Percentiles rank a stretch among this genome's conserved stretches.
phyloP scores from a whole-genome alignment of 2,888 invertebrate species.

The Julus scandinavius region DNA sequence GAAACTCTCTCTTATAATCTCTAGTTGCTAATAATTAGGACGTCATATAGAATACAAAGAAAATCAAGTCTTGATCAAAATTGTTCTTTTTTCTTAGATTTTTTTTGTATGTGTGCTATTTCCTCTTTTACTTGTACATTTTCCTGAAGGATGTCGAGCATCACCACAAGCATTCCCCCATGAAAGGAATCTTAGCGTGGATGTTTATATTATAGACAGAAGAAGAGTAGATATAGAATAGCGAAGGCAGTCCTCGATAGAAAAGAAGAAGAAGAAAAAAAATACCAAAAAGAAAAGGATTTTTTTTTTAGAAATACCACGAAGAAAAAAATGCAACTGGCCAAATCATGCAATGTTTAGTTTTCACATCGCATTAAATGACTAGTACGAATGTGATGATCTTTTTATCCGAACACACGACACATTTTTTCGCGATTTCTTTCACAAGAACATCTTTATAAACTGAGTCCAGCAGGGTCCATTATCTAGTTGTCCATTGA shows the following conservation, averaged over 20 bases:
- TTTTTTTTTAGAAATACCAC: neutral
- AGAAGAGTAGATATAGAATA: neutral
- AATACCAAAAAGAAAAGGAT: neutral
- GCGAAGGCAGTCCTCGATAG: neutral
- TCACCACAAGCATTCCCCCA: constrained; percentile 5
- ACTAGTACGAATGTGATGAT: neutral
- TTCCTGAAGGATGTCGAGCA: constrained; percentile 1
- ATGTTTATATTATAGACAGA: neutral
- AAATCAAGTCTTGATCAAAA: constrained; percentile 20
- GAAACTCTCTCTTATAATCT: neutral
- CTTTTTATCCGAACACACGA: neutral
- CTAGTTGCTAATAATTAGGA: constrained; percentile 17
- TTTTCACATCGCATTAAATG: neutral
- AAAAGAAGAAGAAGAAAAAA: neutral
- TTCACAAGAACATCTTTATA: neutral
- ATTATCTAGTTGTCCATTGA: neutral
- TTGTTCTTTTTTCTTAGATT: neutral
- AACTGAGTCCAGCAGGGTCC: neutral
- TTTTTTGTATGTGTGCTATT: neutral
- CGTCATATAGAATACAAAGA: constrained; percentile 3
- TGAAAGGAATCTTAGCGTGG: neutral
- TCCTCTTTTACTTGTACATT: neutral
- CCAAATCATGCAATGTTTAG: neutral
- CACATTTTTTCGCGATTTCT: neutral
- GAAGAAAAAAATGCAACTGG: neutral